Conservation (phyloP, 2,888 invertebrate genomes). For the Bombylius discolor region DNA sequence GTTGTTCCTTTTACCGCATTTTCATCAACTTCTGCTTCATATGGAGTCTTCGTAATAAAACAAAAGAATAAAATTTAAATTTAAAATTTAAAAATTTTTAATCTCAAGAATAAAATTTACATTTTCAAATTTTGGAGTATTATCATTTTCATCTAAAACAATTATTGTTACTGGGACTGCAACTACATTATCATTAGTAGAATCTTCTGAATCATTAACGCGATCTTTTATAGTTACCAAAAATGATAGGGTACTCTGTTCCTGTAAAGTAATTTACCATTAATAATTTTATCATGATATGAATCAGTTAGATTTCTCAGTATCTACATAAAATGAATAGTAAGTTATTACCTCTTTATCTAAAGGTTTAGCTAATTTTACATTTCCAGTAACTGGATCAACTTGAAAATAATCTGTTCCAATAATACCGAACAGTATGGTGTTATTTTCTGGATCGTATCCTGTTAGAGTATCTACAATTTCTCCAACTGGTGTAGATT, state of each 20-base stretch:
- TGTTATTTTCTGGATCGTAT: constrained; percentile 67
- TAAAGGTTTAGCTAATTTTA: constrained; percentile 62
- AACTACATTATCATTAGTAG: constrained; percentile 56
- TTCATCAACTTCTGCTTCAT: constrained; percentile 66
- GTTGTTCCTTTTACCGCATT: constrained; percentile 59
- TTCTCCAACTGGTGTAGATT: constrained; percentile 65
- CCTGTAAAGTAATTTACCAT: constrained; percentile 35
- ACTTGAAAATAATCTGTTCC: constrained; percentile 74
- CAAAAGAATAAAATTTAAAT: background rate
- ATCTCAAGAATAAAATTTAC: constrained; percentile 34
- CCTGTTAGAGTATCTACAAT: constrained; percentile 67
- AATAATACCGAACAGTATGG: constrained; percentile 53
- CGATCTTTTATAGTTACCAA: constrained; percentile 70
- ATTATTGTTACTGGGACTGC: constrained; percentile 68
- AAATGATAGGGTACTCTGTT: constrained; percentile 64
- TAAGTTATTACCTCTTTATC: constrained; percentile 65
- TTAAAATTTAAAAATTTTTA: background rate
- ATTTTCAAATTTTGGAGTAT: constrained; percentile 64
- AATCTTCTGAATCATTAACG: constrained; percentile 43
- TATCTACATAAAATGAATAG: background rate
- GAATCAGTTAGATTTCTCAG: background rate
- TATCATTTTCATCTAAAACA: constrained; percentile 79
- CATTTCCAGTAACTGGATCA: constrained; percentile 61
- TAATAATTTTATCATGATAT: background rate
- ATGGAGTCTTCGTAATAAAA: constrained; percentile 52